Percentiles rank a stretch among this genome's conserved stretches.
Conservation (phyloP, 2,888 invertebrate species). For the Metacarcinus magister region DNA sequence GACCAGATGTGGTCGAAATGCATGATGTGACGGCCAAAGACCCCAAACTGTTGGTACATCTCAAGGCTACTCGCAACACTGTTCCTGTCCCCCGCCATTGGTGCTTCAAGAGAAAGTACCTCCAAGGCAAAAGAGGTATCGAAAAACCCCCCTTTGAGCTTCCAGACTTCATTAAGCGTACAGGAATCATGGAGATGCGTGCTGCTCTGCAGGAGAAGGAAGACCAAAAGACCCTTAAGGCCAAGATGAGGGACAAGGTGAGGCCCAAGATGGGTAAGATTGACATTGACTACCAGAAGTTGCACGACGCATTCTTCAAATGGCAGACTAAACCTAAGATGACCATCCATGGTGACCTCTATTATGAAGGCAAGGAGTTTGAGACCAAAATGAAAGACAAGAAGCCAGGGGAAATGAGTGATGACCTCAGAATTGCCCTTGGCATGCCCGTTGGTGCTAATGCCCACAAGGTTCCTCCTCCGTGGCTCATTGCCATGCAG, state of each 20-base stretch:
- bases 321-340: conserved; percentile 99
- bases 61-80: conserved; percentile 98
- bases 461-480: conserved; percentile 94
- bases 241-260: conserved; percentile 98
- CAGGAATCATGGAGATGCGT: conserved; percentile 99
- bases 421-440: conserved; percentile 96
- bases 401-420: conserved; percentile 98
- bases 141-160: conserved; percentile 99
- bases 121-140: conserved; percentile 98
- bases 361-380: conserved; percentile 99
- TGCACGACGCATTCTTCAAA: conserved; percentile 99
- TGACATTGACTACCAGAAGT: conserved; percentile 99
- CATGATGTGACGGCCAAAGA: conserved; percentile 98
- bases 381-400: conserved; percentile 98
- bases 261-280: conserved; percentile 99
- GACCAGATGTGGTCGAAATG: conserved; percentile 99
- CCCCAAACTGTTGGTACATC: conserved; percentile 96
- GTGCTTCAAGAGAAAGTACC: conserved; percentile 98
- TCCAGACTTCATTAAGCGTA: conserved; percentile 99
- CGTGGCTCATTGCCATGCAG: conserved; percentile 98
- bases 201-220: conserved; percentile 99
- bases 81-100: conserved; percentile 98
- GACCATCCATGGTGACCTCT: conserved; percentile 99
- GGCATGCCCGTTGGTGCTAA: conserved; percentile 99
- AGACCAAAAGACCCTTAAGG: conserved; percentile 93